Conservation (phyloP, 1,140 invertebrate genomes). For the Plutomurus gul region DNA sequence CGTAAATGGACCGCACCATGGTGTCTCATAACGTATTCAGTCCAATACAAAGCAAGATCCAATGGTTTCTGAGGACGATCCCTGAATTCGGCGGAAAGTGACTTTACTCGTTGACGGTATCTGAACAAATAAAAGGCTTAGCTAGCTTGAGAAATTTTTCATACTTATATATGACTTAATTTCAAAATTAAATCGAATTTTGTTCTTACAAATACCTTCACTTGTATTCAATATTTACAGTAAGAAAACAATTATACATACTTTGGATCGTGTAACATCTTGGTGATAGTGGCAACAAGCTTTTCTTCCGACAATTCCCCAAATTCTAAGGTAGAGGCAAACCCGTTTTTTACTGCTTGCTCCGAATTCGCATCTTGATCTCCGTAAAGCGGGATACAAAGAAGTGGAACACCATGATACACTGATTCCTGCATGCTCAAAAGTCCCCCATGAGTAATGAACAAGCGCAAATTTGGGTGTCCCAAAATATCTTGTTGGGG, state of each 20-base stretch:
- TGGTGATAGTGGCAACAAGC: background rate
- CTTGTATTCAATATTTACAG: background rate
- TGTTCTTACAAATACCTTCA: background rate
- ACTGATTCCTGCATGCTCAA: conserved; percentile 58
- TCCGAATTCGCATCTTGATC: conserved; percentile 60
- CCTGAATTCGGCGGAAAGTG: conserved; percentile 64
- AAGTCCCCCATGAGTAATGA: conserved; percentile 60
- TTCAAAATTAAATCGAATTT: no score
- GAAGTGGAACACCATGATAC: conserved; percentile 56
- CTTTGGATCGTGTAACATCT: background rate
- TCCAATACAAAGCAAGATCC: conserved; percentile 56
- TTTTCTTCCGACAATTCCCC: conserved; percentile 55
- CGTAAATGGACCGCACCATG: conserved; percentile 57
- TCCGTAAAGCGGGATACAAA: conserved; percentile 60
- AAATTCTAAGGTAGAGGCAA: conserved; percentile 51
- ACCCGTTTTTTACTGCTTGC: conserved; percentile 39
- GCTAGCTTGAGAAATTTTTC: background rate
- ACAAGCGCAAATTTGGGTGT: conserved; percentile 56
- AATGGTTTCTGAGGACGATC: conserved; percentile 54
- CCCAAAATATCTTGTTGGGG: conserved; percentile 63
- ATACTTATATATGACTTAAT: no score
- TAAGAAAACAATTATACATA: background rate
- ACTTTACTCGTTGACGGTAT: conserved; percentile 59
- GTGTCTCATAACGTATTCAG: conserved; percentile 56
- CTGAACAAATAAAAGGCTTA: conserved; percentile 53